Base-by-base conservation (phyloP, 2,888 invertebrate species). In the Venusia cambrica region DNA sequence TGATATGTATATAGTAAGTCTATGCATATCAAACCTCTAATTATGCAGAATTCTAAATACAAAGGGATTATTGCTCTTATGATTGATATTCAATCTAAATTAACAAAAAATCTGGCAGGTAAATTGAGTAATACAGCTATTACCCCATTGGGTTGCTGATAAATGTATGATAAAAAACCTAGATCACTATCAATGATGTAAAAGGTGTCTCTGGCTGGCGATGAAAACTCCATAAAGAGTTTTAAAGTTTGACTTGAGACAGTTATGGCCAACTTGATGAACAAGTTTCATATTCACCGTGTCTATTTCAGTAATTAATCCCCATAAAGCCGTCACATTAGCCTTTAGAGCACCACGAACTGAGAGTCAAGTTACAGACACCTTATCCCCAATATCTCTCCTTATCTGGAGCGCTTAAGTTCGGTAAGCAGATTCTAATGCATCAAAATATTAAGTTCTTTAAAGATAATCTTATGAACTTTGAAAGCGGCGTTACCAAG, bases 331-430 rank as follows among this genome's bases (percentile, higher is more conserved):
- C 50, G 54, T 62, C 59, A 48, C 48, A 48, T 48, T 48, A 43
- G 57, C 52, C 48, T 41, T 45, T 50, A 57, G 53, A 62, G 60
- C 46, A 39, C 35, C 51, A 48, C 52, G 49, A 46, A 43, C 15
- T 26, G 27, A 36, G 48, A 49, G 48, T 73, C 62, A 37, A 44
- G 49, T 75, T 73, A 64, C 71, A 30, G 62, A 62, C 57, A 65
- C 51, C 52, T 39, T 59, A 72, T 54, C 63, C 62, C 49, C 52
- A 45, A 52, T 61, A 62, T 56, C 55, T 56, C 45, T 52, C 44
- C 57, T 58, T 62, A 70, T 65, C 64, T 52, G 55, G 37, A 5
- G 9, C 39, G 57, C 51, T 60, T 57, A 55, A 48, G 55, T 55
- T 46, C 45, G 46, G 40, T 51, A 49, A 60, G 40, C 27, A 36